Base-by-base conservation (phyloP, 2,888 invertebrate species). In the Watsonalla cultraria region DNA sequence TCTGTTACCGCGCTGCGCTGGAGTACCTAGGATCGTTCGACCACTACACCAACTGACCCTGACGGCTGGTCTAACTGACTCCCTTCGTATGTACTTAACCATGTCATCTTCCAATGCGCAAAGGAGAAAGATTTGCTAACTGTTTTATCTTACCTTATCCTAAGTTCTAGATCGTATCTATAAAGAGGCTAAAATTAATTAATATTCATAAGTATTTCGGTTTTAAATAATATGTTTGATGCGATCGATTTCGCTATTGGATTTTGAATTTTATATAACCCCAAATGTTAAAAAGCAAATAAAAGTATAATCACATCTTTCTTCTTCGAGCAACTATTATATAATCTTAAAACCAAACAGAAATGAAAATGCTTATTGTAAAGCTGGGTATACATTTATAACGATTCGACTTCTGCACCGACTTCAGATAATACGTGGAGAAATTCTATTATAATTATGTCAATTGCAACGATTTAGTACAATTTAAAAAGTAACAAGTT, bases 21-120 rank as follows among this genome's bases (percentile, higher is more conserved):
- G 99, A 99, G 85, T 99, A 99, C 91, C 93, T 99, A 83, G 98
- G 98, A 70, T 98, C 98, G 33, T 99, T 99, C 90, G 98, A 99
- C 91, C 98, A 99, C 88, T 97, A 97, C 91, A 94, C 96, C 83
- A 96, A 96, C 93, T 96, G 94, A 95, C 90, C 84, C 72, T 90
- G 88, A 90, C 88, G 88, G 70, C 90, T 91, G 65, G 89, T 91
- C 68, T 91, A 84, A 82, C 59, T 60, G 62, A 59, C 54, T 53
- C 56, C 54, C 49, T 61, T 61, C 60, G 59, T 71, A 68, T 69
- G 78, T 83, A 83, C 82, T 82, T 83, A 82, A 79, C 53, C 8
- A 58, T 54, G 58, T 54, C 56, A 54, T 51, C 55, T 58, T 52
- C 45, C 45, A 53, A 52, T 54, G 51, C 52, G 24, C 39, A 46